These are phyloP conservation scores for Eilema sororculum DNA, from an alignment of 2,888 invertebrate species.

Conservation along the genomic window DNA sequence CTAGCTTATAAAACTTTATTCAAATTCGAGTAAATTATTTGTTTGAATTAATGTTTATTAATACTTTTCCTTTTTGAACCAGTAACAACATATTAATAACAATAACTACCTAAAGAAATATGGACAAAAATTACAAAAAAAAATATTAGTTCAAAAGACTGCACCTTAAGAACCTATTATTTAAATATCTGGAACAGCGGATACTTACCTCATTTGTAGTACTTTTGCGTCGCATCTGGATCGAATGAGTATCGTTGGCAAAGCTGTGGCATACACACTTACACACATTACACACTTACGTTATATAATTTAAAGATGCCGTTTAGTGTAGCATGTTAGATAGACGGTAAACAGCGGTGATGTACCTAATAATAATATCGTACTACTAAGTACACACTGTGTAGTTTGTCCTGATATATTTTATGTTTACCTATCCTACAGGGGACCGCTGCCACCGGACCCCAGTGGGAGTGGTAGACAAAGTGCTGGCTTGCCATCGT, in stretches of 20 bases:
- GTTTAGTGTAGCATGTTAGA: not conserved
- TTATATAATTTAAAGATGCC: constrained; percentile 32
- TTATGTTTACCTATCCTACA: too few species aligned
- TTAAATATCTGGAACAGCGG: constrained; percentile 24
- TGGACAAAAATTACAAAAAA: not conserved
- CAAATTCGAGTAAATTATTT: not conserved
- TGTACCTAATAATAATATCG: too few species aligned
- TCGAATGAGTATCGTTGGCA: constrained; percentile 23
- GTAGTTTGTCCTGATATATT: too few species aligned
- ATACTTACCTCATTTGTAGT: constrained; percentile 31
- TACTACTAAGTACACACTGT: too few species aligned
- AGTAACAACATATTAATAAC: not conserved
- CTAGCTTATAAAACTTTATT: not conserved
- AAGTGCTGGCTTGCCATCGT: too few species aligned
- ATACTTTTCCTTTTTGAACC: not conserved
- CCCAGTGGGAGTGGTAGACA: too few species aligned
- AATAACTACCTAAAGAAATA: not conserved
- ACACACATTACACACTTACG: constrained; percentile 33
- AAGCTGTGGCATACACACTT: constrained; percentile 30
- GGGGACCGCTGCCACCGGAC: too few species aligned
- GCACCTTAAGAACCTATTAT: constrained; percentile 21
- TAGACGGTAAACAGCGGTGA: too few species aligned
- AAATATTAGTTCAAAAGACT: not conserved
- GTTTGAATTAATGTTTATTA: not conserved
- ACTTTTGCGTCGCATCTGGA: constrained; percentile 36